Conservation (phyloP, 2,797 vertebrate species). For the Phataginus tricuspis region DNA sequence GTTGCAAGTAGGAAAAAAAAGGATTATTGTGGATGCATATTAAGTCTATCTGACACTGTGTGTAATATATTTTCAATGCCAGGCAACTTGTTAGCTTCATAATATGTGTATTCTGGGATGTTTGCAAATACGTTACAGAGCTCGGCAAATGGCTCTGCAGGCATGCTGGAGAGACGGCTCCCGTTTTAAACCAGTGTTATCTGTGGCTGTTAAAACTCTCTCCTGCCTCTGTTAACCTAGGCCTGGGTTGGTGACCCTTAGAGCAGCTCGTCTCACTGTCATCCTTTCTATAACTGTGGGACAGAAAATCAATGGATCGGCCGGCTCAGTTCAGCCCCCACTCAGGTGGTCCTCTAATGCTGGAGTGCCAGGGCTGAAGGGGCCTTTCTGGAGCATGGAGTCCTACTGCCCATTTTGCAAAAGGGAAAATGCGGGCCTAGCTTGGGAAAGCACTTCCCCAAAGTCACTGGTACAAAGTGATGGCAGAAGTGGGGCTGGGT, state of each 20-base stretch:
- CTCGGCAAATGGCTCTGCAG: neutral
- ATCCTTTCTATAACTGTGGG: neutral
- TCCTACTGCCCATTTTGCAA: neutral
- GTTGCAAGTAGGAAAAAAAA: neutral
- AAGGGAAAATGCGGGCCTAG: neutral
- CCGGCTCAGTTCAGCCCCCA: neutral
- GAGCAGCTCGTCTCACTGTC: neutral
- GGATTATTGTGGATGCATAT: neutral
- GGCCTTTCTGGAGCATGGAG: neutral
- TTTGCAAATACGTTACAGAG: constrained; percentile 63
- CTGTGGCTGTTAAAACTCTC: neutral
- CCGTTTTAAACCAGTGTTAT: neutral
- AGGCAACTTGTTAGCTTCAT: constrained; percentile 70
- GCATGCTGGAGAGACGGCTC: neutral
- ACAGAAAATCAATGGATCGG: neutral
- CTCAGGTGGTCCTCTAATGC: neutral
- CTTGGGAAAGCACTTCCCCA: neutral
- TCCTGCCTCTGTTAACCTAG: neutral
- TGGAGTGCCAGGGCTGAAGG: neutral
- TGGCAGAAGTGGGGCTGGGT: neutral
- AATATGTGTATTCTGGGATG: constrained; percentile 54
- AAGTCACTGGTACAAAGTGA: neutral
- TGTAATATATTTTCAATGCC: constrained; percentile 49
- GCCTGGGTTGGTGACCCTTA: neutral
- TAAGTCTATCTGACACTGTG: constrained; percentile 56